Evolutionary conservation across 2,888 invertebrate species (phyloP).

Genomic region (Pyrochroa serraticornis): DNA sequence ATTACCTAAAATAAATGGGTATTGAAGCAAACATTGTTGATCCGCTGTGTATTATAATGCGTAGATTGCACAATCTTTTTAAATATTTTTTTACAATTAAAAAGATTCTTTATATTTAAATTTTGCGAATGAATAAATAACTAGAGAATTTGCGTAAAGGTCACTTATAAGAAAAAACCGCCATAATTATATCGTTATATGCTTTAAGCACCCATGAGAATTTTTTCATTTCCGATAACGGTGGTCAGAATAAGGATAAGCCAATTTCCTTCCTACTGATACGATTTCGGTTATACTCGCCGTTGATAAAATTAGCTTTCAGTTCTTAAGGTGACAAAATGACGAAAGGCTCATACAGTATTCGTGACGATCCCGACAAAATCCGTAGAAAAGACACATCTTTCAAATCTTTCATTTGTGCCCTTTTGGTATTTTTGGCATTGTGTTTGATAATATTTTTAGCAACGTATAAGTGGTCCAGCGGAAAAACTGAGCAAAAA

Average conservation of each 20-base stretch:
- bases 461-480: constrained; percentile 14
- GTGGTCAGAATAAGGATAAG: constrained; percentile 23
- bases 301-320: not conserved
- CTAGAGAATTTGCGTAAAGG: no score
- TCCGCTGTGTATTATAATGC: no score
- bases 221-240: constrained; percentile 1
- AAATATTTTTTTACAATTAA: no score
- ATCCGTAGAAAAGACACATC: constrained; percentile 19
- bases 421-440: constrained; percentile 31
- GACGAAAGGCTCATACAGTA: constrained; percentile 25
- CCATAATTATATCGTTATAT: no score
- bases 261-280: constrained; percentile 22
- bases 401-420: constrained; percentile 32
- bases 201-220: no score
- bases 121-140: no score
- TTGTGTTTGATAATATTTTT: constrained; percentile 31
- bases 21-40: no score
- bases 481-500: not conserved
- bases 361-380: constrained; percentile 3
- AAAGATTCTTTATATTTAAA: no score
- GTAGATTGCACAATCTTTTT: no score
- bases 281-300: not conserved
- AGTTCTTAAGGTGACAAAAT: constrained; percentile 18
- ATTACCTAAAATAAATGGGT: no score
- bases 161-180: no score